phyloP scores from a whole-genome alignment of 64 coral and sea anemone genomes.

The Catalaphyllia jardinei region DNA sequence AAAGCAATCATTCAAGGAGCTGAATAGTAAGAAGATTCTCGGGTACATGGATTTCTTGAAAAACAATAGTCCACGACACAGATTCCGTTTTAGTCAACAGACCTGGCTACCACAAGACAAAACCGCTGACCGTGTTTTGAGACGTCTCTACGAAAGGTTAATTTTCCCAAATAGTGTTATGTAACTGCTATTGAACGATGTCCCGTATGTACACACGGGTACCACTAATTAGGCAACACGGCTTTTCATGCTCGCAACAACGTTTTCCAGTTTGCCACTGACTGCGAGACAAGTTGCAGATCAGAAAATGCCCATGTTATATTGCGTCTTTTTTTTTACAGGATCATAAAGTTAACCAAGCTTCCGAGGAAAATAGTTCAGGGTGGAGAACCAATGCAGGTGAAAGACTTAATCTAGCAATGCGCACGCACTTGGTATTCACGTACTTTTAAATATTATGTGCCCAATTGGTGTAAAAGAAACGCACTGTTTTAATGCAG shows the following conservation, averaged over 20 bases:
- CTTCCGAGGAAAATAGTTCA: slow-evolving; percentile 78
- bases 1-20: slow-evolving; percentile 38
- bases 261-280: too few species aligned
- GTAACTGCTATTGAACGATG: too few species aligned
- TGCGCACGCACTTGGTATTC: too few species aligned
- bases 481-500: too few species aligned
- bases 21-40: slow-evolving; percentile 73
- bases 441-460: too few species aligned
- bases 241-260: too few species aligned
- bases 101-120: slow-evolving; percentile 81
- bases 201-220: too few species aligned
- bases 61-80: slow-evolving; percentile 73
- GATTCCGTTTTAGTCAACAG: slow-evolving; percentile 76
- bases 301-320: too few species aligned
- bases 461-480: too few species aligned
- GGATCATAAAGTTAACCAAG: slow-evolving; percentile 77
- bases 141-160: slow-evolving; percentile 64
- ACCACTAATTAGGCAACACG: too few species aligned
- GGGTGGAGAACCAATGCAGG: slow-evolving; percentile 86
- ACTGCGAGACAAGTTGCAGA: too few species aligned
- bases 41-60: slow-evolving; percentile 80
- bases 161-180: not conserved
- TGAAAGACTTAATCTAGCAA: not conserved
- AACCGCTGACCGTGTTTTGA: slow-evolving; percentile 61
- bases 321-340: not conserved